A percentile compares a stretch with the other conserved stretches of the same genome.
These are phyloP conservation scores for Apostichopus californicus DNA, from an alignment of 35 echinoderm and acorn worm genomes.

Conservation along the genomic window DNA sequence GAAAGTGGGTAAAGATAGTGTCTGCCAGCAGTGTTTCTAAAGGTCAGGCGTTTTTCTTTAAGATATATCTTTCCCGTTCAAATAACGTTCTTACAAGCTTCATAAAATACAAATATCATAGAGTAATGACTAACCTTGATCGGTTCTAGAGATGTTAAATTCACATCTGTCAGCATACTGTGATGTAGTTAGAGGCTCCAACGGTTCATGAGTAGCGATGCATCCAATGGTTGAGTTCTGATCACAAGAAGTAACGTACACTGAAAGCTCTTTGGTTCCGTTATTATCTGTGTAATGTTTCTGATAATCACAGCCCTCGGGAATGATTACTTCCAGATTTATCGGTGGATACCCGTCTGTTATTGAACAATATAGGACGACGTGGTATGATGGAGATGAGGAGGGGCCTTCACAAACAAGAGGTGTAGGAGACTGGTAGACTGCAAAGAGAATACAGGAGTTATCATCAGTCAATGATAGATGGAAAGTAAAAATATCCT, in stretches of 20 bases:
- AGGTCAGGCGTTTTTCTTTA: too few relatives aligned
- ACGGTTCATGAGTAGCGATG: not conserved
- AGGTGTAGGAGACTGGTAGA: not conserved
- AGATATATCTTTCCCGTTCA: too few relatives aligned
- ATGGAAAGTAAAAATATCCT: not conserved
- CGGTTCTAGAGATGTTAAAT: not conserved
- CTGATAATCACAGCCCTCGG: not conserved
- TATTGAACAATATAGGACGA: not conserved
- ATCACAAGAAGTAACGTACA: not conserved
- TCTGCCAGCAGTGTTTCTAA: too few relatives aligned
- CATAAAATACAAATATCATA: too few relatives aligned
- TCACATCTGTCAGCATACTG: not conserved
- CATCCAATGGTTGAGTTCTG: slow-evolving; percentile 12
- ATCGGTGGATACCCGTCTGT: not conserved
- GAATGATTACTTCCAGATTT: not conserved
- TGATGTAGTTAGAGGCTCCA: not conserved
- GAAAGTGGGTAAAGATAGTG: too few relatives aligned
- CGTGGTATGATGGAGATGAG: not conserved
- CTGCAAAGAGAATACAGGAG: not conserved
- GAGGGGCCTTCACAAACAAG: not conserved
- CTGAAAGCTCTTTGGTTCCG: not conserved
- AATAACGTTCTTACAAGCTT: too few relatives aligned
- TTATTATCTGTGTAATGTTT: not conserved
- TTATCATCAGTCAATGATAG: not conserved
- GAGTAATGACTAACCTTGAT: not conserved